Evolutionary conservation across 2,113 vertebrate species (phyloP).

Genomic region (Entelurus aequoreus): DNA sequence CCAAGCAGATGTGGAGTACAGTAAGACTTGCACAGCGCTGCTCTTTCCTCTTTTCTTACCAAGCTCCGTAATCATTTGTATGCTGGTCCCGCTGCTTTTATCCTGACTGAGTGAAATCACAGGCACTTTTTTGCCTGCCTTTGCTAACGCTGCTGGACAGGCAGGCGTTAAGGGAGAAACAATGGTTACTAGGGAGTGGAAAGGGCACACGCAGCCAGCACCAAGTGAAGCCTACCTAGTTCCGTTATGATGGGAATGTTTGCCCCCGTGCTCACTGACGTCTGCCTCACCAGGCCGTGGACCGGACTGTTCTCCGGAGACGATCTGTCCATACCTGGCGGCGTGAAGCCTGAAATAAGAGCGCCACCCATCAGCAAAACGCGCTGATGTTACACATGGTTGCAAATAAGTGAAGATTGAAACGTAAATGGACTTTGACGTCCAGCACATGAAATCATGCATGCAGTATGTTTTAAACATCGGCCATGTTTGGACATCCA

Average conservation of each 20-base stretch:
- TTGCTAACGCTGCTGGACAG: constrained; percentile 83
- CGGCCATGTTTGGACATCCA: constrained; percentile 84
- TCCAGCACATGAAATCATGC: constrained; percentile 59
- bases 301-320: constrained; percentile 96
- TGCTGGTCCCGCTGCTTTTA: constrained; percentile 97
- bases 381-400: constrained; percentile 44
- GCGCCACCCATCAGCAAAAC: too few relatives aligned
- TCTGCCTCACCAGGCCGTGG: constrained; percentile 85
- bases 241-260: constrained; percentile 98
- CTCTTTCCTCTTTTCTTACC: constrained; percentile 80
- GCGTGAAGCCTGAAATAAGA: constrained; percentile 83
- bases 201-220: too few relatives aligned
- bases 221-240: constrained; percentile 73
- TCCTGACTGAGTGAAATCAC: constrained; percentile 98
- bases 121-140: constrained; percentile 93
- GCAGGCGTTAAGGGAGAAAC: constrained; percentile 72
- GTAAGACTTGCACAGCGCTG: constrained; percentile 70
- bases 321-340: constrained; percentile 94
- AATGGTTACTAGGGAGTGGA: not conserved
- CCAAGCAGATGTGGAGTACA: constrained; percentile 74
- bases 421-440: constrained; percentile 80
- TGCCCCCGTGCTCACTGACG: constrained; percentile 89
- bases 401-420: constrained; percentile 76
- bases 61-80: constrained; percentile 99
- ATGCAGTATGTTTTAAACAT: constrained; percentile 92